A percentile compares a stretch with the other conserved stretches of the same genome.
phyloP scores from a whole-genome alignment of 2,797 vertebrate genomes.

The Linurgus olivaceus region DNA sequence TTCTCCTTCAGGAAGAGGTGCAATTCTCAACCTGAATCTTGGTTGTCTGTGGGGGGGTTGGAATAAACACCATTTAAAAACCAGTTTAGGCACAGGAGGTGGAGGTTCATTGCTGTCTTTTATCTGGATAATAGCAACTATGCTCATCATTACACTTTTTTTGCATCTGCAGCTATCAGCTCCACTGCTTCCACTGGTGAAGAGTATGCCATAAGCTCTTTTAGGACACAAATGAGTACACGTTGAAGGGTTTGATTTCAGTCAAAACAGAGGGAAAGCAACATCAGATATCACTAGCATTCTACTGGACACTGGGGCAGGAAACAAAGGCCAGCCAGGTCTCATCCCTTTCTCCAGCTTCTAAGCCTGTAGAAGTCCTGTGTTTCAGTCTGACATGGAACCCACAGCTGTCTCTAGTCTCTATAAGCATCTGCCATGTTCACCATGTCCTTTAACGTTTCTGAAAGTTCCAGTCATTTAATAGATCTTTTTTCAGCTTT shows the following conservation, averaged over 20 bases:
- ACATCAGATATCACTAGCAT: neutral
- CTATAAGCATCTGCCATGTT: neutral
- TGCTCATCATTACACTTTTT: neutral
- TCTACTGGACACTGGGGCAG: neutral
- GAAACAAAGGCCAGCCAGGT: neutral
- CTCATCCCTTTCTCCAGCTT: neutral
- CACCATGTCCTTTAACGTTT: neutral
- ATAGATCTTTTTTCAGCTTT: slow-evolving; percentile 73
- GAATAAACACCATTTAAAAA: neutral
- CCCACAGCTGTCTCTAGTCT: neutral
- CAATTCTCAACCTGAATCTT: neutral
- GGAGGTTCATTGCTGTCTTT: neutral
- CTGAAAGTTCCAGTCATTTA: neutral
- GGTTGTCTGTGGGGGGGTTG: neutral
- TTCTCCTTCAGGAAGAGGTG: neutral
- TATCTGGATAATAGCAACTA: neutral
- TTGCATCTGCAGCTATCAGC: neutral
- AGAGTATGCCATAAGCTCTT: neutral
- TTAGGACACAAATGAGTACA: neutral
- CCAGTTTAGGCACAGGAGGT: neutral
- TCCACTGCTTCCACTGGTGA: neutral
- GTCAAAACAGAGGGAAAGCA: neutral
- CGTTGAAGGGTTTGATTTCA: neutral
- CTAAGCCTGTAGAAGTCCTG: neutral
- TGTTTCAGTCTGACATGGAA: neutral